Base-by-base conservation (phyloP, 2,888 invertebrate genomes). In the Itoplectis maculator region DNA sequence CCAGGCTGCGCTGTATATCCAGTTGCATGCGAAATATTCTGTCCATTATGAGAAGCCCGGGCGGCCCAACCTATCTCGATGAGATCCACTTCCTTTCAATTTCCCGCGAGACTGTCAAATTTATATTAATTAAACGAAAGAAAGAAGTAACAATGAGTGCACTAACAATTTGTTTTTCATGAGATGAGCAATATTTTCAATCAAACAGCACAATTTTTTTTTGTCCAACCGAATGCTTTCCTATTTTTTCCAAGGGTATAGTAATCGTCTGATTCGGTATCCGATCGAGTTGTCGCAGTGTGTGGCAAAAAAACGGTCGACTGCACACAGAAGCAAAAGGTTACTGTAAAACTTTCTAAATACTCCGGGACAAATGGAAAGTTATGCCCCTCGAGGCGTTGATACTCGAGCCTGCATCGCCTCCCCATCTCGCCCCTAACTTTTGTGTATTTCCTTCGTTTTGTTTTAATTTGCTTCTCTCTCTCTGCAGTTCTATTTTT, bases 381-480 rank as follows among this genome's bases (percentile, higher is more conserved):
- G 77, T 77, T 78, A 68, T 66, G 61, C 59, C 59, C 42, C 42
- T 40, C 11, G 68, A 61, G 68, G 42, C 73, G 61, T 68, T 35
- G 73, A 74, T 37, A 59, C 59, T 66, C 13, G 29, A 5, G 63
- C 65, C 73, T 13, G n/a, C 20, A 42, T n/a, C 13, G 37, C 76
- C 7, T 18, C 9, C 29, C 29, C 29, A 29, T 2, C 29, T 40
- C 35, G 11, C 13, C 49, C 18, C 42, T 51, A 42, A 47, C 82
- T 69, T 81, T 72, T 73, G 23, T 83, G 35, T 63, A 42, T 74
- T 59, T 66, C 13, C 59, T 73, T 69, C 45, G 9, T 77, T 54
- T 69, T 20, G 13, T 51, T 69, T 69, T 74, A 40, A 51, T 61
- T 68, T 54, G 54, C 42, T 79, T 66, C 68, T 4, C 61, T 73